phyloP scores from a whole-genome alignment of 2,113 vertebrate species.

The Ptychochromis oligacanthus region DNA sequence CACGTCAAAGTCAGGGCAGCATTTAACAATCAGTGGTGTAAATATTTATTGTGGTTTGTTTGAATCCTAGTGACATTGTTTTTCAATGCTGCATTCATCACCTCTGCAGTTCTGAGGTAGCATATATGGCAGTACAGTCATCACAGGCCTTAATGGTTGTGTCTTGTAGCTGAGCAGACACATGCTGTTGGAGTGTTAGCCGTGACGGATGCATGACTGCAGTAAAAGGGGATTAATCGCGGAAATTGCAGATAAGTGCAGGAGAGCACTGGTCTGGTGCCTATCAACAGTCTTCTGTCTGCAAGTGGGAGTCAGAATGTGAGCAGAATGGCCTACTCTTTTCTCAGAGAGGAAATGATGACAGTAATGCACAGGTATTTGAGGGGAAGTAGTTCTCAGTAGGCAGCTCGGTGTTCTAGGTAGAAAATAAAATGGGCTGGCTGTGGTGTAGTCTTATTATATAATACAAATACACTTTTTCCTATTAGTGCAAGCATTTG shows the following conservation, averaged over 20 bases:
- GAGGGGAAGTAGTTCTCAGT: conserved; percentile 47
- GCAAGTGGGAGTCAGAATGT: conserved; percentile 52
- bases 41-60: conserved; percentile 70
- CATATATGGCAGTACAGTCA: conserved; percentile 8
- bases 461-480: neutral
- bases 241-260: conserved; percentile 73
- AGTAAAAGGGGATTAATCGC: conserved; percentile 71
- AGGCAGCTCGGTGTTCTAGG: conserved; percentile 32
- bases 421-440: conserved; percentile 22
- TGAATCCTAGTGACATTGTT: conserved; percentile 57
- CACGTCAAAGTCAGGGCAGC: conserved; percentile 40
- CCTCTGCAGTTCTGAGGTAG: conserved; percentile 17
- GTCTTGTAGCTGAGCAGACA: conserved; percentile 46
- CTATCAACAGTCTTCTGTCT: conserved; percentile 55
- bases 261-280: conserved; percentile 66
- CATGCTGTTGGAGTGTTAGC: conserved; percentile 52
- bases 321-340: conserved; percentile 53
- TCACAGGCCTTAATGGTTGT: conserved; percentile 37
- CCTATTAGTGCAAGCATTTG: neutral
- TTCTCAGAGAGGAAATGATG: conserved; percentile 63
- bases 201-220: conserved; percentile 61
- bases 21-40: conserved; percentile 61
- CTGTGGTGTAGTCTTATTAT: conserved; percentile 17
- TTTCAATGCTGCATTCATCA: conserved; percentile 49
- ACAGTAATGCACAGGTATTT: conserved; percentile 57